Conservation (phyloP, 2,888 invertebrate species). For the Biston betularia region DNA sequence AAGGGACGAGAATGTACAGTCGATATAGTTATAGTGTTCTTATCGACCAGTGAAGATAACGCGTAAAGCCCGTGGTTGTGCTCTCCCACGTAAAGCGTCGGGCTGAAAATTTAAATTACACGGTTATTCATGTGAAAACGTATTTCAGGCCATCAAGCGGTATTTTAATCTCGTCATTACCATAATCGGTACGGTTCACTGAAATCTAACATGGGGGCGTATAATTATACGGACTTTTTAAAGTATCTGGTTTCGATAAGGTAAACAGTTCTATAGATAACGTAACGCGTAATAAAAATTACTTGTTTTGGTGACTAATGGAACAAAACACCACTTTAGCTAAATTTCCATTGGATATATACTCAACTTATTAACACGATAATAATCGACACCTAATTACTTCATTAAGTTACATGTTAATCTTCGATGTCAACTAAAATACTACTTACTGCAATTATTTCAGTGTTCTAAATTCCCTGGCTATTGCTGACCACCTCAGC, state of each 20-base stretch:
- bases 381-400: background rate
- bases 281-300: background rate
- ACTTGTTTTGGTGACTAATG: background rate
- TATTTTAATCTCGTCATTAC: conserved; percentile 18
- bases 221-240: conserved; percentile 16
- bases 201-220: conserved; percentile 31
- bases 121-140: conserved; percentile 11
- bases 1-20: conserved; percentile 89
- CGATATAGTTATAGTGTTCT: conserved; percentile 93
- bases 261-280: conserved; percentile 11
- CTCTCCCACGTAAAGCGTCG: conserved; percentile 97
- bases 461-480: conserved; percentile 85
- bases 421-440: conserved; percentile 2
- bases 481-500: conserved; percentile 83
- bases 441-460: conserved; percentile 87
- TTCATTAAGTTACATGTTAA: background rate
- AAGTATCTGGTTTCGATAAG: conserved; percentile 9
- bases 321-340: too few relatives aligned
- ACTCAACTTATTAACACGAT: background rate
- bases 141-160: conserved; percentile 8
- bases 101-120: conserved; percentile 84
- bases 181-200: conserved; percentile 31
- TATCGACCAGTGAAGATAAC: conserved; percentile 96
- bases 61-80: conserved; percentile 95
- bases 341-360: background rate